Evolutionary conservation across 2,888 invertebrate species (phyloP).

Genomic region (Sphaerophoria rueppellii): DNA sequence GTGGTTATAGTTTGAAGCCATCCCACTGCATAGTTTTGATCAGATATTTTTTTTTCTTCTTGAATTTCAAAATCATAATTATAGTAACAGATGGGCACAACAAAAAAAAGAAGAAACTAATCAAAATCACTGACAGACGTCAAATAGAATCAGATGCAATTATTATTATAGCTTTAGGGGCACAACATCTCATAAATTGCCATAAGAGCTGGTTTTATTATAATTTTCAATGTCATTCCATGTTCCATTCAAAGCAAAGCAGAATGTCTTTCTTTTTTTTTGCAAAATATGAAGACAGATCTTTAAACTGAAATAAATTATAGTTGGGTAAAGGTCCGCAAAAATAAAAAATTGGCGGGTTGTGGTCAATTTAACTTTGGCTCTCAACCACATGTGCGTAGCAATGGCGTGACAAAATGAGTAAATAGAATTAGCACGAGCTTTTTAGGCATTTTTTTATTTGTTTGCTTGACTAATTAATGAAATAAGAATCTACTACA

Average conservation of each 20-base stretch:
- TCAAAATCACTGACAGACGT: conserved; percentile 29
- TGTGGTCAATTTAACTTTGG: conserved; percentile 34
- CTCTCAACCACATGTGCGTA: conserved; percentile 21
- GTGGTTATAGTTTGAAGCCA: conserved; percentile 32
- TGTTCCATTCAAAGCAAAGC: conserved; percentile 43
- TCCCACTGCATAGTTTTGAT: conserved; percentile 42
- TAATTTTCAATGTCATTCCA: conserved; percentile 35
- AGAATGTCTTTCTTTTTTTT: conserved; percentile 34
- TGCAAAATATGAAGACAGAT: conserved; percentile 37
- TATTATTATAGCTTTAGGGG: conserved; percentile 21
- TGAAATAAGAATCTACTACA: conserved; percentile 20
- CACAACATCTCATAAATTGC: conserved; percentile 19
- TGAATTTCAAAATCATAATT: conserved; percentile 22
- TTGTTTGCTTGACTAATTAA: conserved; percentile 19
- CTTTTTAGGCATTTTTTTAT: conserved; percentile 17
- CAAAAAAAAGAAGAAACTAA: conserved; percentile 12
- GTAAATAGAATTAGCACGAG: conserved; percentile 40
- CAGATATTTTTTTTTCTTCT: conserved; percentile 1
- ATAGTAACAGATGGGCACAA: background rate
- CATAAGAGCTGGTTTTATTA: conserved; percentile 20
- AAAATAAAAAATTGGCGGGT: conserved; percentile 16
- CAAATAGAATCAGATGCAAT: conserved; percentile 50
- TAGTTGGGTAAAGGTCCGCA: conserved; percentile 9
- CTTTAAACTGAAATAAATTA: conserved; percentile 33
- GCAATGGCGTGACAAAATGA: conserved; percentile 43